A percentile compares a stretch with the other conserved stretches of the same genome.
These are phyloP conservation scores for Platyura marginata DNA, from an alignment of 1,140 invertebrate genomes.

Conservation along the genomic window DNA sequence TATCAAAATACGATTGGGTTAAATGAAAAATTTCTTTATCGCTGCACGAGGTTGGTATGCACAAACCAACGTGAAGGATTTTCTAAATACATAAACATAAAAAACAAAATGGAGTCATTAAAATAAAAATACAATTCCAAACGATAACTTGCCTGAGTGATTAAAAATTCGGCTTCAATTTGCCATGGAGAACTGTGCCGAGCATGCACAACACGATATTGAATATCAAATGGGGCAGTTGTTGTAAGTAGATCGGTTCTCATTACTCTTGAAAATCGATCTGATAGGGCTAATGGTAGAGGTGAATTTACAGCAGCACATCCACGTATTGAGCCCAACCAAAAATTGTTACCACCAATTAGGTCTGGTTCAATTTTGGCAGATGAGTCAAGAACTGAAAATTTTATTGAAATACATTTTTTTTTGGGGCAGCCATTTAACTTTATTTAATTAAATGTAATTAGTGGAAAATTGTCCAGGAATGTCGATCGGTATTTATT, in stretches of 20 bases:
- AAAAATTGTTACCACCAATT: conserved; percentile 21
- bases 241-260: conserved; percentile 16
- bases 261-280: conserved; percentile 16
- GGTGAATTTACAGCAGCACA: conserved; percentile 13
- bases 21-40: conserved; percentile 15
- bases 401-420: too few species aligned
- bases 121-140: too few species aligned
- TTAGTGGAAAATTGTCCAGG: too few species aligned
- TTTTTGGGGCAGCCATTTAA: too few species aligned
- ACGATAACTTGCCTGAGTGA: too few species aligned
- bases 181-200: conserved; percentile 21
- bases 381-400: conserved; percentile 22
- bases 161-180: conserved; percentile 21
- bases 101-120: too few species aligned
- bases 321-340: conserved; percentile 18
- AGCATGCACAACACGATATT: conserved; percentile 19
- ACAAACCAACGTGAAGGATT: conserved; percentile 20
- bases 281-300: conserved; percentile 14
- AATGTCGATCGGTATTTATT: too few species aligned
- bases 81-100: too few species aligned
- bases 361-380: conserved; percentile 18
- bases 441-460: too few species aligned
- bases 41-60: conserved; percentile 15
- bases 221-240: conserved; percentile 16
- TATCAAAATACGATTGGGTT: conserved; percentile 12